Percentiles rank a stretch among this genome's conserved stretches.
These are phyloP conservation scores for Lasioglossum baleicum DNA, from an alignment of 1,140 invertebrate genomes.

Conservation along the genomic window DNA sequence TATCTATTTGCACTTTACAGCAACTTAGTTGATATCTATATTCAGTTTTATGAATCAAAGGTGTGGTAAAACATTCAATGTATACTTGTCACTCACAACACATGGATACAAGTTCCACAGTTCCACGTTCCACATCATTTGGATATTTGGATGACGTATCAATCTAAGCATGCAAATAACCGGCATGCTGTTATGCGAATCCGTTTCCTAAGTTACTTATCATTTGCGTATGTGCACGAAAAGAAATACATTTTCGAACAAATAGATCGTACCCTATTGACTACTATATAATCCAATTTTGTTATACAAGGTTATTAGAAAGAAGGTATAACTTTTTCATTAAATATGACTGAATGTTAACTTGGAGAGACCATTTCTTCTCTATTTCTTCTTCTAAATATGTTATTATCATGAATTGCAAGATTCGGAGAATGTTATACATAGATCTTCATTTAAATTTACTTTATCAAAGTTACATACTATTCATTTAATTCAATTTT, in stretches of 20 bases:
- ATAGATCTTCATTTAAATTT: not conserved
- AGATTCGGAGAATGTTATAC: not conserved
- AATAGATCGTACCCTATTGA: no score
- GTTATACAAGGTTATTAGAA: no score
- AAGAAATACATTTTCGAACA: no score
- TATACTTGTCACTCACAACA: not conserved
- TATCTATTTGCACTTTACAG: not conserved
- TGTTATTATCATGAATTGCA: not conserved
- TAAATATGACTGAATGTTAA: no score
- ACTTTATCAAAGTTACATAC: not conserved
- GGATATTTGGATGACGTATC: conserved; percentile 34
- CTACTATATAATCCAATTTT: no score
- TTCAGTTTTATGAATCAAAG: not conserved
- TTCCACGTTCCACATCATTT: conserved; percentile 38
- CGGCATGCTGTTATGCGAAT: not conserved
- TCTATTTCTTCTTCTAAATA: not conserved
- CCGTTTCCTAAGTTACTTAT: no score
- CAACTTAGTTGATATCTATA: not conserved
- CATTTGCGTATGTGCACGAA: no score
- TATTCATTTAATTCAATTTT: not conserved
- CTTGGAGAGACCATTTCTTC: not conserved
- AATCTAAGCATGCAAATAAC: not conserved
- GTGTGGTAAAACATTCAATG: not conserved
- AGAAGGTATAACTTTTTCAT: no score
- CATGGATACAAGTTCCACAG: conserved; percentile 42